Percentiles rank a stretch among this genome's conserved stretches.
phyloP scores from a whole-genome alignment of 2,797 vertebrate species.

The Pipistrellus pygmaeus region DNA sequence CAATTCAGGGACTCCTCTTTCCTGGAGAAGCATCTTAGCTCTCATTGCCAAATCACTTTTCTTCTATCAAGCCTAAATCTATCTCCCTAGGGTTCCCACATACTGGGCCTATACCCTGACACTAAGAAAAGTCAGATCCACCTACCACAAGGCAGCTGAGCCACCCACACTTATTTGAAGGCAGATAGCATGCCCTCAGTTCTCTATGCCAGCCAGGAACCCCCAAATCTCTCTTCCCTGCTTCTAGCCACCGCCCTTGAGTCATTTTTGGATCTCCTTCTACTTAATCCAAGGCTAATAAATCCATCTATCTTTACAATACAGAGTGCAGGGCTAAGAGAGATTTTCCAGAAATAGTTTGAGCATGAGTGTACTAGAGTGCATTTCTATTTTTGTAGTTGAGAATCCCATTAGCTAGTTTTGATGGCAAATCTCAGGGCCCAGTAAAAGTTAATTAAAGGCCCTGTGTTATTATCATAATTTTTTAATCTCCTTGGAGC shows the following conservation, averaged over 20 bases:
- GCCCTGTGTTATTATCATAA: constrained; percentile 25
- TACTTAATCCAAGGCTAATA: background rate
- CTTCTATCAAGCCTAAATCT: background rate
- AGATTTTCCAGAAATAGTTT: constrained; percentile 29
- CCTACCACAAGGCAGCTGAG: background rate
- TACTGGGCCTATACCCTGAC: background rate
- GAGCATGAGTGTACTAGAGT: background rate
- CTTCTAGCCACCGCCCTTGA: background rate
- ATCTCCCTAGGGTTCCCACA: background rate
- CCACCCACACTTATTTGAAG: background rate
- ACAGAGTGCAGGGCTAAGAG: background rate
- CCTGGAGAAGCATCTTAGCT: background rate
- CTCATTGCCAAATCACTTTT: background rate
- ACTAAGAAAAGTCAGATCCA: background rate
- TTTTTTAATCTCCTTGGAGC: constrained; percentile 59
- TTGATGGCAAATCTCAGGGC: background rate
- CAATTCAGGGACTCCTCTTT: background rate
- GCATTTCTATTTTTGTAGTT: background rate
- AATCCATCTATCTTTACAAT: background rate
- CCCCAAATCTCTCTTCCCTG: background rate
- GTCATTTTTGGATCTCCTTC: background rate
- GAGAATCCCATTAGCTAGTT: constrained; percentile 24
- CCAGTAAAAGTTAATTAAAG: constrained; percentile 58
- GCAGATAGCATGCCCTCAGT: background rate
- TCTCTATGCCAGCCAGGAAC: background rate